Evolutionary conservation across 2,113 vertebrate species (phyloP), one percentile per base, ranked within the genome.

Genomic region (Cinclus mexicanus): DNA sequence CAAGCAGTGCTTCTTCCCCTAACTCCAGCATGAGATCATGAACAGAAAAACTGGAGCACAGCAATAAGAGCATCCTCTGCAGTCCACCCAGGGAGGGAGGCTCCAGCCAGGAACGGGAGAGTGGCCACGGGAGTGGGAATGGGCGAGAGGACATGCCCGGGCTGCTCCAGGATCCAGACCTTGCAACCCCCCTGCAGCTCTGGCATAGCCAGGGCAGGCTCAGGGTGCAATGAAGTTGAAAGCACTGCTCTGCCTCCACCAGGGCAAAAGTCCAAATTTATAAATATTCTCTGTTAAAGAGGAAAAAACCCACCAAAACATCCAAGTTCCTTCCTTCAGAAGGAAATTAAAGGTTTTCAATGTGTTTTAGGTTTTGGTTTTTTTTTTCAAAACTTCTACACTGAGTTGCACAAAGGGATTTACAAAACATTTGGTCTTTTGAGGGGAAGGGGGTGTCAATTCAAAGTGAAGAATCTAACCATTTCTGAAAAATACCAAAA

Each of bases 61-160:
- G 77, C 42, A 75, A 11, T 31, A 67, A 46, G 35, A 74, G 42
- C 78, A 91, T 75, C 52, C 50, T 74, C 22, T 55, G 60, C 69
- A 87, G 94, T 78, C 85, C 81, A 91, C 85, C 82, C 88, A 90
- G 64, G 72, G n/a, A 69, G 90, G 83, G 44, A 0, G 8, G 65
- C 64, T 7, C 29, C 49, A 71, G 41, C 50, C 0, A 0, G 65
- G 0, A 2, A 8, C 0, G 0, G 49, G 37, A 72, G 39, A 55
- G 53, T 1, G 1, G 47, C 28, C 1, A 4, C 19, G 5, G 24
- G 35, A 4, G 3, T 0, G 1, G 61, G 37, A 20, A 63, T 0
- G 3, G 67, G 53, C 0, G 0, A n/a, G 59, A 41, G 39, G 47
- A 89, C 59, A 33, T 80, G 29, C n/a, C 19, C 39, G 0, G 2